A percentile compares a stretch with the other conserved stretches of the same genome.
These are phyloP conservation scores for Actinia equina DNA, from an alignment of 64 coral and sea anemone species.

Conservation along the genomic window DNA sequence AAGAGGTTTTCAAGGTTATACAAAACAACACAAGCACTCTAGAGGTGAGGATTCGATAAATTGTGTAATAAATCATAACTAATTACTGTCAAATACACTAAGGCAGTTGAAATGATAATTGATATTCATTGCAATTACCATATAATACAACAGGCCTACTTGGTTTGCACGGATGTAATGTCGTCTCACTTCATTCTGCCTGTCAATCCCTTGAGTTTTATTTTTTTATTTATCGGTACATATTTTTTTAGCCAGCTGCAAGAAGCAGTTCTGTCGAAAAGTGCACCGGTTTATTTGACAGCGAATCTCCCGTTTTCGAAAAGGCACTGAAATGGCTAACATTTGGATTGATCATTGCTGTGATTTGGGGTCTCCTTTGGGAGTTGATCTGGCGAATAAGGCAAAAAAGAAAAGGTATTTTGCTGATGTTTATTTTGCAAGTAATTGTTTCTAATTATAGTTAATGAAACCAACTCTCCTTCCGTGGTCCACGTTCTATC, in stretches of 20 bases:
- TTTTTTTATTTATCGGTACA: too few species aligned
- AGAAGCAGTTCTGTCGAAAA: background rate
- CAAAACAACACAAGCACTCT: slow-evolving; percentile 23
- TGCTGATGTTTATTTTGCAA: background rate
- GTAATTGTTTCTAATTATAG: too few species aligned
- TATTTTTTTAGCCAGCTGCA: background rate
- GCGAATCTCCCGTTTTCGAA: background rate
- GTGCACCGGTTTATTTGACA: slow-evolving; percentile 1
- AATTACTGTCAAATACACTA: too few species aligned
- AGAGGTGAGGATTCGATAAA: slow-evolving; percentile 10
- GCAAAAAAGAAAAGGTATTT: slow-evolving; percentile 1
- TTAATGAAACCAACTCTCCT: too few species aligned
- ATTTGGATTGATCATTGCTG: background rate
- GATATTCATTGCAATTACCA: too few species aligned
- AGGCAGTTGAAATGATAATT: too few species aligned
- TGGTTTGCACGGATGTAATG: too few species aligned
- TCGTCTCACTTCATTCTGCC: too few species aligned
- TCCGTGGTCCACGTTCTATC: too few species aligned
- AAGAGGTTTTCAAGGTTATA: slow-evolving; percentile 21
- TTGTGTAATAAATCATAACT: too few species aligned
- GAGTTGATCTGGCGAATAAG: background rate
- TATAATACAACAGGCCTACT: too few species aligned
- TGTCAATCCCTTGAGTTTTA: too few species aligned
- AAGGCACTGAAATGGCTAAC: background rate
- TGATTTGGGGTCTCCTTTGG: background rate